Evolutionary conservation across 2,888 invertebrate genomes (phyloP).

Genomic region (Gryllus longicercus): DNA sequence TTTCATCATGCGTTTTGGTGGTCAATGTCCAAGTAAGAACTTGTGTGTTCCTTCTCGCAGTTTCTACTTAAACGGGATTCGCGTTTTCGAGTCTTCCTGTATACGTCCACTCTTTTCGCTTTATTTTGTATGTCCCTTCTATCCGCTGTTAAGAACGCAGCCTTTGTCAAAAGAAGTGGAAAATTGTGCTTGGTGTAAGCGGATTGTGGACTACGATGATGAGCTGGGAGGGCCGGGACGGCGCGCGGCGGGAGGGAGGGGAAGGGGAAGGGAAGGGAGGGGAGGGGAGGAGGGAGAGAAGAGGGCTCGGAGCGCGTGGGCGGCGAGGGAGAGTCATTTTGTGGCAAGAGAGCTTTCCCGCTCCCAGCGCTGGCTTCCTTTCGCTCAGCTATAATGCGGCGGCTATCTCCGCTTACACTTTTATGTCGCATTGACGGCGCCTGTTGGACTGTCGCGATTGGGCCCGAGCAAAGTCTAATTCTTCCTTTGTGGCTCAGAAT

Average conservation of each 20-base stretch:
- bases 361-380: not conserved
- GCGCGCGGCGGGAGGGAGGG: not conserved
- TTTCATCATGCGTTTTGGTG: not conserved
- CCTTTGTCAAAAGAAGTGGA: conserved; percentile 35
- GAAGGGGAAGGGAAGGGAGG: not conserved
- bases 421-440: not conserved
- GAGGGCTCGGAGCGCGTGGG: not conserved
- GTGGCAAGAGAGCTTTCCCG: not conserved
- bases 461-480: not conserved
- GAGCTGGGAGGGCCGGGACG: not conserved
- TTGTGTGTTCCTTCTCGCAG: not conserved
- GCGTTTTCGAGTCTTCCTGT: too few species aligned
- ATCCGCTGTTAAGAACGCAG: not conserved
- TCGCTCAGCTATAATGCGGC: not conserved
- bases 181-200: conserved; percentile 34
- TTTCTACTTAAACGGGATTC: too few species aligned
- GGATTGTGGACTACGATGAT: conserved; percentile 27
- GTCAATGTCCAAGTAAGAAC: not conserved
- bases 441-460: conserved; percentile 1
- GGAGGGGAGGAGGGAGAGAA: not conserved
- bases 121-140: conserved; percentile 6
- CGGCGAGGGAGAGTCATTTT: not conserved
- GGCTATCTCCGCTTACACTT: not conserved
- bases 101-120: not conserved
- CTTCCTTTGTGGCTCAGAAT: not conserved